A percentile compares a stretch with the other conserved stretches of the same genome.
Conservation (phyloP, 2,113 vertebrate species). For the Petroica traversi region DNA sequence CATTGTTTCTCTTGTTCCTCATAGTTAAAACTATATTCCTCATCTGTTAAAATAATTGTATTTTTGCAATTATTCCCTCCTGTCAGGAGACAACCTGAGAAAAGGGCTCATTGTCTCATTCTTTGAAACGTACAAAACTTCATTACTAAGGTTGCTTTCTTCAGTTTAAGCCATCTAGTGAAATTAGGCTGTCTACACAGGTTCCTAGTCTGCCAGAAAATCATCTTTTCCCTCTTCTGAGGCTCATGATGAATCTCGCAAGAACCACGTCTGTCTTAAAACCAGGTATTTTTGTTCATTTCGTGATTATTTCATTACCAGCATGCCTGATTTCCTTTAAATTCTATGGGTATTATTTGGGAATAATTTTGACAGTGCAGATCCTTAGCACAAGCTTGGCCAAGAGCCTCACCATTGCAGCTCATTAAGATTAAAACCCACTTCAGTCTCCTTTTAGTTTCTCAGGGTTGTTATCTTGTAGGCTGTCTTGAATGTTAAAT, state of each 20-base stretch:
- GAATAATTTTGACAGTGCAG: conserved; percentile 1
- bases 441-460: neutral
- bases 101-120: neutral
- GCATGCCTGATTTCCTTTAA: neutral
- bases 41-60: neutral
- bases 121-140: neutral
- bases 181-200: neutral
- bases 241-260: neutral
- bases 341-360: neutral
- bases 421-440: neutral
- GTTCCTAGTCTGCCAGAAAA: neutral
- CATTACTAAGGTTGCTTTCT: neutral
- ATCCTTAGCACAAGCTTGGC: neutral
- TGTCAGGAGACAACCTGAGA: neutral
- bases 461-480: neutral
- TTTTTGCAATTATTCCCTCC: neutral
- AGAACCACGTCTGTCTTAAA: neutral
- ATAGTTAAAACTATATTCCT: neutral
- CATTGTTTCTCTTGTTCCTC: neutral
- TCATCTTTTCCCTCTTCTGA: neutral
- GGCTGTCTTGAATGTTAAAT: neutral
- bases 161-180: neutral
- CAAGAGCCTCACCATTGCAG: neutral
- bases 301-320: neutral
- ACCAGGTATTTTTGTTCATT: neutral